phyloP scores from a whole-genome alignment of 2,797 vertebrate species.

The Coregonus ussuriensis region DNA sequence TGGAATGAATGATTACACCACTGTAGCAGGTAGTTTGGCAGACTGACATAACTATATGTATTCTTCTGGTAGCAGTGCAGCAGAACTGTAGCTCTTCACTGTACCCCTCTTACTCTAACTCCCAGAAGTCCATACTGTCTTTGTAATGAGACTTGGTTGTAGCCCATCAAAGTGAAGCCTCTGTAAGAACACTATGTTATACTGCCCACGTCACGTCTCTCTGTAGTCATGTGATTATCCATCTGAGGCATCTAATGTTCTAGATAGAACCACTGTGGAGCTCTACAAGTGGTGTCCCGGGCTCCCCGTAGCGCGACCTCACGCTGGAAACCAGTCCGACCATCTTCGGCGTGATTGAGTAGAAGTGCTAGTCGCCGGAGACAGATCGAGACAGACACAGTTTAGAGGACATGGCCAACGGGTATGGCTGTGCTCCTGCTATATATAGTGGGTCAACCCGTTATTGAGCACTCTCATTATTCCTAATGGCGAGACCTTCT shows the following conservation, averaged over 20 bases:
- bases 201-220: constrained; percentile 11
- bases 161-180: constrained; percentile 17
- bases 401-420: constrained; percentile 19
- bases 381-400: not conserved
- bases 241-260: constrained; percentile 26
- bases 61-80: not conserved
- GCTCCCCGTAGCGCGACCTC: constrained; percentile 38
- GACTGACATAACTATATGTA: not conserved
- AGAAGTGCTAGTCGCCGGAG: constrained; percentile 20
- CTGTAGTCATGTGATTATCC: constrained; percentile 16
- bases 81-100: not conserved
- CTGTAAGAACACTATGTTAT: not conserved
- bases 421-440: not conserved
- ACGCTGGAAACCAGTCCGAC: constrained; percentile 4
- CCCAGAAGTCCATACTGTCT: not conserved
- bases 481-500: constrained; percentile 28
- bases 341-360: constrained; percentile 32
- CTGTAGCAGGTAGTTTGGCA: not conserved
- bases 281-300: not conserved
- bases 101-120: not conserved
- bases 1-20: not conserved
- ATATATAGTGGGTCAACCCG: constrained; percentile 48
- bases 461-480: constrained; percentile 35
- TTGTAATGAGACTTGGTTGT: not conserved
- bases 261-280: not conserved